Percentiles rank a stretch among this genome's conserved stretches.
These are phyloP conservation scores for Druceiella hillmani DNA, from an alignment of 2,888 invertebrate species.

Conservation along the genomic window DNA sequence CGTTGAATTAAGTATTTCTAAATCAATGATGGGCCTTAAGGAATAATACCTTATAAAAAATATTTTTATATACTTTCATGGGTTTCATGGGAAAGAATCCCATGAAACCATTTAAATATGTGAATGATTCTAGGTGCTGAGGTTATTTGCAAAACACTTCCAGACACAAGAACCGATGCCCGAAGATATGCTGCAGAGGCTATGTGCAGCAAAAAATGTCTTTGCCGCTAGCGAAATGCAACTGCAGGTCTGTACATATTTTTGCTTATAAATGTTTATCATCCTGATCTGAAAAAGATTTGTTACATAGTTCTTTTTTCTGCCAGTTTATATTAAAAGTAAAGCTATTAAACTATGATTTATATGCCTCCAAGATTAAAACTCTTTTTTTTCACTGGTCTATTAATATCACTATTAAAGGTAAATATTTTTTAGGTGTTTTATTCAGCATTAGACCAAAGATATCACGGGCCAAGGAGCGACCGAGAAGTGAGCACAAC, in stretches of 20 bases:
- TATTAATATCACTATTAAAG: no score
- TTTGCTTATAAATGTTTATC: neutral
- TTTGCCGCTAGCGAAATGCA: slow-evolving; percentile 89
- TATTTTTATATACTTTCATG: no score
- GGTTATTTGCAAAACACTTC: slow-evolving; percentile 85
- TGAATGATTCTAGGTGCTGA: slow-evolving; percentile 66
- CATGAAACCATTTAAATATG: no score
- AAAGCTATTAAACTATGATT: no score
- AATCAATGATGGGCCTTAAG: no score
- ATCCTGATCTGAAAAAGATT: no score
- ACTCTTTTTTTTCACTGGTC: no score
- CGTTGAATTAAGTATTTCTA: no score
- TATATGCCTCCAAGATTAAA: no score
- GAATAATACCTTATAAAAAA: no score
- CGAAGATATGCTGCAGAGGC: slow-evolving; percentile 67
- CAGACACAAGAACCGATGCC: slow-evolving; percentile 82
- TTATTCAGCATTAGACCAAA: slow-evolving; percentile 88
- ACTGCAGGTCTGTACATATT: slow-evolving; percentile 57
- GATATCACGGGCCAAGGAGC: slow-evolving; percentile 68
- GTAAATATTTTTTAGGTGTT: no score
- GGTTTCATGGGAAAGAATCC: no score
- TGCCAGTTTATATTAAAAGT: neutral
- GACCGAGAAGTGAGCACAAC: slow-evolving; percentile 54
- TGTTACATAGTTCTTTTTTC: neutral
- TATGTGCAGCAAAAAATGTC: slow-evolving; percentile 80